A percentile compares a stretch with the other conserved stretches of the same genome.
These are phyloP conservation scores for Peromyscus aztecus DNA, from an alignment of 2,797 vertebrate genomes.

Conservation along the genomic window DNA sequence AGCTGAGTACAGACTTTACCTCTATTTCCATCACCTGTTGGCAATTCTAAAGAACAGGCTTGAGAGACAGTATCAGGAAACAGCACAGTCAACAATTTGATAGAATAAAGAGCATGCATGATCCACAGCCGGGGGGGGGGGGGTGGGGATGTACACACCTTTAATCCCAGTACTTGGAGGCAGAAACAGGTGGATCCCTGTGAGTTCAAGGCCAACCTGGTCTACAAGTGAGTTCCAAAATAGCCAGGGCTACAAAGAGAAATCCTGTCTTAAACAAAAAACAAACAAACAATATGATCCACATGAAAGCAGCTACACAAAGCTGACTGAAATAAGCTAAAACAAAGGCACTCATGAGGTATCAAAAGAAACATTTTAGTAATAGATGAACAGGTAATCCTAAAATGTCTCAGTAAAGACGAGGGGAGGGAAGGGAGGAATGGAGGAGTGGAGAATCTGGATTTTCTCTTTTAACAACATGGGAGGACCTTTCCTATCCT, in stretches of 20 bases:
- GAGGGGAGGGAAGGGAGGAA: neutral
- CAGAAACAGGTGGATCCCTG: neutral
- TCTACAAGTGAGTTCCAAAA: neutral
- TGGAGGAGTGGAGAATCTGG: neutral
- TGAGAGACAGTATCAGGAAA: conserved; percentile 29
- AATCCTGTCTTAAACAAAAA: neutral
- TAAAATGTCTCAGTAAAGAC: neutral
- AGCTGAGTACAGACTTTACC: neutral
- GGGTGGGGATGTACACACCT: too few relatives aligned
- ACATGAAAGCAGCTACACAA: neutral
- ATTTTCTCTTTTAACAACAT: neutral
- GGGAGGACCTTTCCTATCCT: neutral
- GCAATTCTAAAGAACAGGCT: neutral
- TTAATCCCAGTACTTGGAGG: neutral
- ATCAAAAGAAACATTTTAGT: neutral
- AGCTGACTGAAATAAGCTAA: neutral
- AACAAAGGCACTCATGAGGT: neutral
- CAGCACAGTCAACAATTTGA: neutral
- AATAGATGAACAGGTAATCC: conserved; percentile 44
- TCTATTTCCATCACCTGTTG: conserved; percentile 4
- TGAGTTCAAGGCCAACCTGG: neutral
- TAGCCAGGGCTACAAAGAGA: neutral
- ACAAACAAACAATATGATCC: neutral
- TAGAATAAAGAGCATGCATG: neutral
- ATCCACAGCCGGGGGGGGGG: neutral